Evolutionary conservation across 2,797 vertebrate species (phyloP), one percentile per base, ranked within the genome.

Genomic region (Pipistrellus pipistrellus): DNA sequence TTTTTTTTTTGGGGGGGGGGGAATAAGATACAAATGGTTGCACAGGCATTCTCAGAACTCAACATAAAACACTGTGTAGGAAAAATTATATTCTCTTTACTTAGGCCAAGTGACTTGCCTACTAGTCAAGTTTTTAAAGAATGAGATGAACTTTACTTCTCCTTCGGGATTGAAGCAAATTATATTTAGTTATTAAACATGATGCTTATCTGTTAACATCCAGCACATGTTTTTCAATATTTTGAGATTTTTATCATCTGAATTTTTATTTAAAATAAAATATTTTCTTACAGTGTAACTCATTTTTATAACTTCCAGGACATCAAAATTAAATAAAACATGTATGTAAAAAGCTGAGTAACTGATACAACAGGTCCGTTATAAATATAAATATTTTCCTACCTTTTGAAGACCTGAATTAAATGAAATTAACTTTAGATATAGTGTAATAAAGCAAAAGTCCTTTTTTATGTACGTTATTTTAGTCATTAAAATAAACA

Each of bases 111-210:
- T 85, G 51, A 84, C n/a, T 92, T 85, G 21, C 82, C 91, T 95
- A 41, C 35, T 92, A 86, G 75, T 92, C 95, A 94, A 81, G 25
- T 41, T 88, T 92, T 96, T 94, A 93, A 90, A 91, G 76, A 97
- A 80, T 35, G 10, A 89, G 44, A 96, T 95, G 20, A 91, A 90
- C 32, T 38, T 20, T 69, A 91, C 87, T 80, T 55, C 69, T 92
- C 4, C 68, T 94, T 92, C 85, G 64, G 32, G 9, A 92, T 7
- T 82, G 77, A 93, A 94, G 92, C 93, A 95, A 82, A 75, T 96
- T 53, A 87, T 96, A 90, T 64, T 96, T 97, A 96, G 85, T 89
- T 97, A 41, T 62, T 97, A 59, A 97, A 82, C 69, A 88, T 84
- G 46, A 41, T 78, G 94, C 89, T 97, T 97, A 94, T 95, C 72